Conservation (phyloP, 2,888 invertebrate species). For the Osmoderma eremita region DNA sequence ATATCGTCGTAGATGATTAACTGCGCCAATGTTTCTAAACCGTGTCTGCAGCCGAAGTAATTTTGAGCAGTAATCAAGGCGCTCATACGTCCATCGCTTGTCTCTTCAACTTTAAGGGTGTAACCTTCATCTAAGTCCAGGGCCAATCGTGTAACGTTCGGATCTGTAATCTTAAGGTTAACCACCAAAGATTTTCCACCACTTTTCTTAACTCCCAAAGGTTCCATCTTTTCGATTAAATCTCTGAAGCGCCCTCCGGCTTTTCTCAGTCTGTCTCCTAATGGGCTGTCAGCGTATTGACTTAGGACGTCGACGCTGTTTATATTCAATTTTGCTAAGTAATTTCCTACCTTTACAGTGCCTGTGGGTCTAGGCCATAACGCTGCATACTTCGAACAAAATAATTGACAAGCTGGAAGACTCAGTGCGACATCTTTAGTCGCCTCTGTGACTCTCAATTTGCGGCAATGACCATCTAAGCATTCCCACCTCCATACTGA, state of each 20-base stretch:
- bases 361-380: constrained; percentile 76
- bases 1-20: constrained; percentile 75
- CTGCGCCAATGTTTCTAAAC: constrained; percentile 75
- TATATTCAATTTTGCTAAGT: constrained; percentile 65
- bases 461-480: constrained; percentile 67
- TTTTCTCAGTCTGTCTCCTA: constrained; percentile 51
- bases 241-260: constrained; percentile 55
- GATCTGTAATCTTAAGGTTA: constrained; percentile 28
- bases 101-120: constrained; percentile 62
- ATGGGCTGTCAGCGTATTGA: constrained; percentile 54
- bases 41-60: constrained; percentile 76
- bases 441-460: constrained; percentile 57
- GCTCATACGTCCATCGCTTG: constrained; percentile 65
- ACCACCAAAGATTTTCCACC: constrained; percentile 37
- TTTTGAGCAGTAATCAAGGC: constrained; percentile 69
- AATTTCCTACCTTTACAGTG: constrained; percentile 66
- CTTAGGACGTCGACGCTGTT: constrained; percentile 67
- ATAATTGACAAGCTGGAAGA: constrained; percentile 72
- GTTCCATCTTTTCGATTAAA: constrained; percentile 46
- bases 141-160: constrained; percentile 58
- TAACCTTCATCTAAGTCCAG: constrained; percentile 72
- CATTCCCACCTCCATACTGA: constrained; percentile 69
- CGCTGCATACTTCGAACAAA: constrained; percentile 69
- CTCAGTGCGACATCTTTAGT: constrained; percentile 62
- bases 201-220: constrained; percentile 50